Conservation (phyloP, 2,888 invertebrate species). For the Criorhina ranunculi region DNA sequence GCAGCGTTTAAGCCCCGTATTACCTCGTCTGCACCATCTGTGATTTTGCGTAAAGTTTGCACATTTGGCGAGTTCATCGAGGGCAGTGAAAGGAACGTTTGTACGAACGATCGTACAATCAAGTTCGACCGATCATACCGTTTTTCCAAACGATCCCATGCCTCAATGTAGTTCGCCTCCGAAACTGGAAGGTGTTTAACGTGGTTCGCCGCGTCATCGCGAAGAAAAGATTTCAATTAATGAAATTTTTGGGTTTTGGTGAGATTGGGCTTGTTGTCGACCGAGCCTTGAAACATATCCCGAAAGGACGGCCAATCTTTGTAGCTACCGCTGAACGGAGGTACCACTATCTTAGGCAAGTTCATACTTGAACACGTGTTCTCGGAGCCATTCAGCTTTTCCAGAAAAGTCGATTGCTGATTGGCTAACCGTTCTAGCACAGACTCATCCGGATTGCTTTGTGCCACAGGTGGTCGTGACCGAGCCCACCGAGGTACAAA, state of each 20-base stretch:
- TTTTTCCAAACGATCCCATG: constrained; percentile 27
- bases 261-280: constrained; percentile 49
- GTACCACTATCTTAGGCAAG: constrained; percentile 59
- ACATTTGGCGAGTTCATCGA: neutral
- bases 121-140: constrained; percentile 14
- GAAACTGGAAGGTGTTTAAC: constrained; percentile 66
- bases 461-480: no score
- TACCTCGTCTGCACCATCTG: constrained; percentile 26
- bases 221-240: constrained; percentile 60
- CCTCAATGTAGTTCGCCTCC: constrained; percentile 53
- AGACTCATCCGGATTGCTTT: neutral
- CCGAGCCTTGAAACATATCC: constrained; percentile 67
- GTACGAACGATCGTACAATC: constrained; percentile 22
- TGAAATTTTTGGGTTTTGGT: constrained; percentile 66
- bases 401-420: constrained; percentile 20
- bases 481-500: no score
- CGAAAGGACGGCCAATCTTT: constrained; percentile 72
- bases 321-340: constrained; percentile 58
- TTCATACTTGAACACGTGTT: constrained; percentile 10
- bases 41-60: constrained; percentile 7
- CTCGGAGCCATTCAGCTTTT: constrained; percentile 3
- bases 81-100: constrained; percentile 18
- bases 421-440: neutral
- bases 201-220: constrained; percentile 54
- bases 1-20: constrained; percentile 30